A percentile compares a stretch with the other conserved stretches of the same genome.
These are phyloP conservation scores for Lasioglossum baleicum DNA, from an alignment of 1,140 invertebrate genomes.

Conservation along the genomic window DNA sequence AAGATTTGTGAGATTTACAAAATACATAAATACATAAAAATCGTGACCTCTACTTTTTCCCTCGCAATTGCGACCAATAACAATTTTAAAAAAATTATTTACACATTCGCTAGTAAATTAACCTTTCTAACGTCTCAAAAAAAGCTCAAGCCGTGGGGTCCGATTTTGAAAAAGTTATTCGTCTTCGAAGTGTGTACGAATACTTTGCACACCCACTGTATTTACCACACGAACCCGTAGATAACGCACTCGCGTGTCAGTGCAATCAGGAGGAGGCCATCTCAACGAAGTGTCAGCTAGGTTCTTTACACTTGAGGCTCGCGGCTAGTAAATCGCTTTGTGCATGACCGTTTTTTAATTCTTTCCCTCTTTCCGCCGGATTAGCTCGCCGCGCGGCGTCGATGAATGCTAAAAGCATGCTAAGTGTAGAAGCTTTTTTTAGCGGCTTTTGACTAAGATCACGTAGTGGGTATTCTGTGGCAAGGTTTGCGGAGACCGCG, in stretches of 20 bases:
- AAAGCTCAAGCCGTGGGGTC: no score
- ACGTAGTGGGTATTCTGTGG: conserved; percentile 81
- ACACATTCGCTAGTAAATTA: no score
- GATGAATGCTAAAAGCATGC: conserved; percentile 61
- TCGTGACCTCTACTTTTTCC: no score
- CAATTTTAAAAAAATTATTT: no score
- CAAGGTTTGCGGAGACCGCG: conserved; percentile 89
- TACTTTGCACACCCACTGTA: no score
- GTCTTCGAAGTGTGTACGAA: no score
- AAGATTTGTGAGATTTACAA: no score
- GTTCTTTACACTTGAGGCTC: conserved; percentile 21
- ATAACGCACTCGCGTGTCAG: background rate
- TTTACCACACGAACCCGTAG: background rate
- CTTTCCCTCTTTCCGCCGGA: conserved; percentile 32
- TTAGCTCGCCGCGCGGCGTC: conserved; percentile 35
- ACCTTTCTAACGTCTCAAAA: no score
- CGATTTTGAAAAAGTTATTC: no score
- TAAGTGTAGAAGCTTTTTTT: conserved; percentile 76
- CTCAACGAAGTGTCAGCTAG: conserved; percentile 35
- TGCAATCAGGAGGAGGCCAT: background rate
- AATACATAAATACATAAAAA: no score
- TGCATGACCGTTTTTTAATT: conserved; percentile 54
- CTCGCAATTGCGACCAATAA: no score
- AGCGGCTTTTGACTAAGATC: conserved; percentile 78
- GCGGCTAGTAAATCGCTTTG: conserved; percentile 40